A percentile compares a stretch with the other conserved stretches of the same genome.
phyloP scores from a whole-genome alignment of 2,888 invertebrate species.

The Nomada ferruginata region DNA sequence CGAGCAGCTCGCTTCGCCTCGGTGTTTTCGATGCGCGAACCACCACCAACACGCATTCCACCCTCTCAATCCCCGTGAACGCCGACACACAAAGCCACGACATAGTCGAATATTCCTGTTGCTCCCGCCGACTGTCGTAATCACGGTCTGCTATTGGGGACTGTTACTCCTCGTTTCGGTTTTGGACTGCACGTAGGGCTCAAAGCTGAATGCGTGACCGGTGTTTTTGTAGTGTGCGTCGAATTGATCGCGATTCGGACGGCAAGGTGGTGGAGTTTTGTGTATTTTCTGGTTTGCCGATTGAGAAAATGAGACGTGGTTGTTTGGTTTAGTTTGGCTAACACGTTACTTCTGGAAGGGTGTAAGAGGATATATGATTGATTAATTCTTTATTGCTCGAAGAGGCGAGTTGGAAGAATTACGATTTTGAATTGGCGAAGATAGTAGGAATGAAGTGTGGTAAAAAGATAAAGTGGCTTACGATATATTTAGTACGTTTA shows the following conservation, averaged over 20 bases:
- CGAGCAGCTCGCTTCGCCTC: conserved; percentile 44
- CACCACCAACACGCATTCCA: conserved; percentile 5
- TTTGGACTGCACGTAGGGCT: background rate
- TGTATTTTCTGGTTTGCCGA: too few species aligned
- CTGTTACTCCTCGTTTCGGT: background rate
- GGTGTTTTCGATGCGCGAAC: conserved; percentile 52
- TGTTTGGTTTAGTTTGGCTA: too few species aligned
- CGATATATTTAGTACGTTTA: too few species aligned
- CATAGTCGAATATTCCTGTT: conserved; percentile 27
- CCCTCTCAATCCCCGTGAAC: conserved; percentile 28
- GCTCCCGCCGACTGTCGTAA: conserved; percentile 3
- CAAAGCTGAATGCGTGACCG: background rate
- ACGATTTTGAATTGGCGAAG: too few species aligned
- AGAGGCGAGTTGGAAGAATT: too few species aligned
- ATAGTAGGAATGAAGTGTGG: too few species aligned
- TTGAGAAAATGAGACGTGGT: too few species aligned
- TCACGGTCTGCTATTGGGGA: background rate
- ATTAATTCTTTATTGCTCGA: too few species aligned
- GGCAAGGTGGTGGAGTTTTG: background rate
- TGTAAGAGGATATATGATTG: too few species aligned
- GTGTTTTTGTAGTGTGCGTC: background rate
- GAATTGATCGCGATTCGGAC: background rate
- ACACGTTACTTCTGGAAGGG: too few species aligned
- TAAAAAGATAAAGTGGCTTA: too few species aligned
- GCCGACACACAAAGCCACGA: conserved; percentile 8